Conservation (phyloP, 2,888 invertebrate species). For the Dichetophora obliterata region DNA sequence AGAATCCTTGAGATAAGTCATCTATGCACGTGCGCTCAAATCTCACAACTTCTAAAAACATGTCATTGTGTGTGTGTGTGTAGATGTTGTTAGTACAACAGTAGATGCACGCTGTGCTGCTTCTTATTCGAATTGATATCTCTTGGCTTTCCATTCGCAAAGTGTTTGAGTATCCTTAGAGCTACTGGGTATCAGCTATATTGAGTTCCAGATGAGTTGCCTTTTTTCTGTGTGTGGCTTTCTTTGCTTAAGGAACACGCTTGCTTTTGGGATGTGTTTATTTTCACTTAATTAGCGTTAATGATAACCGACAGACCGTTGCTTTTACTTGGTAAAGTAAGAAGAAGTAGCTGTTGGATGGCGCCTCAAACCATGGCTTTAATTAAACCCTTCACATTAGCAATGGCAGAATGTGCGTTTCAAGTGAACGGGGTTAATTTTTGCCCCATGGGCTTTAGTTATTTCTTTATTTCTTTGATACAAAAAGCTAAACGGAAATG, state of each 20-base stretch:
- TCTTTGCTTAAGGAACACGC: constrained; percentile 44
- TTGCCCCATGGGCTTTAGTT: constrained; percentile 1
- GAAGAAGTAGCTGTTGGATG: neutral
- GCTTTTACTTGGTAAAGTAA: neutral
- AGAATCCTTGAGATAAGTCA: no score
- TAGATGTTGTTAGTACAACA: no score
- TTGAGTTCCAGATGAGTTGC: neutral
- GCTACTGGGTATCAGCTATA: neutral
- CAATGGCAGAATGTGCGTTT: neutral
- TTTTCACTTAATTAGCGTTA: constrained; percentile 32
- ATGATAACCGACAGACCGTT: constrained; percentile 41
- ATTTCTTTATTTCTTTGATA: neutral
- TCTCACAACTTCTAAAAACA: no score
- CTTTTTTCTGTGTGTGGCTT: neutral
- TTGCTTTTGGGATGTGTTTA: constrained; percentile 48
- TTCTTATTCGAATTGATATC: neutral
- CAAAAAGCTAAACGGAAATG: neutral
- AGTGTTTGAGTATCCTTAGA: constrained; percentile 7
- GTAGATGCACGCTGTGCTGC: neutral
- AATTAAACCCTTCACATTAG: constrained; percentile 4
- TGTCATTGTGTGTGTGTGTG: no score
- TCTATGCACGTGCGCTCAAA: no score
- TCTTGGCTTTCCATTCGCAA: neutral
- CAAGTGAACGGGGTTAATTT: neutral
- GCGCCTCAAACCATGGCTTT: neutral